Evolutionary conservation across 2,113 vertebrate species (phyloP).

Genomic region (Eonycteris spelaea): DNA sequence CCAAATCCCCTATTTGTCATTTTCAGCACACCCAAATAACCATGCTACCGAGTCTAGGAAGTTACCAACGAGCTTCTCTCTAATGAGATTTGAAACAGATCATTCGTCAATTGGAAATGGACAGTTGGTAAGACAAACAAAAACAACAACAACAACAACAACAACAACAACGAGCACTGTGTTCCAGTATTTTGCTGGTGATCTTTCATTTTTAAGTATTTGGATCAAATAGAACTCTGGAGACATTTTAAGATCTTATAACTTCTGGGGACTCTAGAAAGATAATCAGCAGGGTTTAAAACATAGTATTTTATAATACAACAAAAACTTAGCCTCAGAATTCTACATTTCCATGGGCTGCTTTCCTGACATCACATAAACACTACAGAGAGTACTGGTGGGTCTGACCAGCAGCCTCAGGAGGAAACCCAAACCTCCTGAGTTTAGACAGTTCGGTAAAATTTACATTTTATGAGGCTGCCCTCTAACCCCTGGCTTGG

Average conservation of each 20-base stretch:
- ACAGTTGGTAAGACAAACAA: not conserved
- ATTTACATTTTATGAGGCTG: not conserved
- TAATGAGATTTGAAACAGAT: not conserved
- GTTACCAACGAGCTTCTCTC: not conserved
- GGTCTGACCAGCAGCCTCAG: not conserved
- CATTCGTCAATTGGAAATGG: not conserved
- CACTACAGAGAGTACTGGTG: not conserved
- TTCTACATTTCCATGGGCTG: not conserved
- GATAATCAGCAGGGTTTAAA: not conserved
- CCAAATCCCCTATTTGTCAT: no score
- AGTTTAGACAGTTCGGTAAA: not conserved
- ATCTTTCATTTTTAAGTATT: not conserved
- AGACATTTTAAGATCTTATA: not conserved
- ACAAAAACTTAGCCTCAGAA: not conserved
- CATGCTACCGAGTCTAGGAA: not conserved
- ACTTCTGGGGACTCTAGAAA: not conserved
- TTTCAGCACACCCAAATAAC: not conserved
- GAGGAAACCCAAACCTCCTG: not conserved
- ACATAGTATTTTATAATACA: not conserved
- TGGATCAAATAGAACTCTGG: not conserved
- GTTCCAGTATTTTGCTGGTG: not conserved
- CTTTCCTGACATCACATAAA: not conserved
- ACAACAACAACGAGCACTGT: no score
- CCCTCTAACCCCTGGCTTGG: not conserved
- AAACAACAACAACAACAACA: no score